Evolutionary conservation across 2,797 vertebrate genomes (phyloP).

Genomic region (Poeciliopsis infans): DNA sequence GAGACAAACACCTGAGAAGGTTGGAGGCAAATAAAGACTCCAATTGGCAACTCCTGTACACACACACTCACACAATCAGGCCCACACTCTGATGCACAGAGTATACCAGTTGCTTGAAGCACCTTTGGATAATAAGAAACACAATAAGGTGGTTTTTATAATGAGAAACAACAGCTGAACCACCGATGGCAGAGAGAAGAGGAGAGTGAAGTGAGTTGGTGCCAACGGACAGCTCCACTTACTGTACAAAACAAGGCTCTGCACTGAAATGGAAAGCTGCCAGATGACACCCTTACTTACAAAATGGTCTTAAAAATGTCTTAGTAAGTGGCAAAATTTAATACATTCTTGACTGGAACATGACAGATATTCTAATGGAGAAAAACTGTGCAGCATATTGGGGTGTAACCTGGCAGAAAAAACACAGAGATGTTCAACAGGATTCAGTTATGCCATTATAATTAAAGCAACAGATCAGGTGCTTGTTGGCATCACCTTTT

Average conservation of each 20-base stretch:
- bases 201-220: slow-evolving; percentile 56
- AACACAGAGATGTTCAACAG: not conserved
- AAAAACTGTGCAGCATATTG: slow-evolving; percentile 10
- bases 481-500: not conserved
- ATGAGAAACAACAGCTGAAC: slow-evolving; percentile 82
- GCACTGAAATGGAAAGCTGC: slow-evolving; percentile 50
- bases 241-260: slow-evolving; percentile 62
- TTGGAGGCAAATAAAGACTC: slow-evolving; percentile 72
- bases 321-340: slow-evolving; percentile 24
- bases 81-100: slow-evolving; percentile 34
- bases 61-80: slow-evolving; percentile 28
- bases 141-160: slow-evolving; percentile 79
- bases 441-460: not conserved
- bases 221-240: slow-evolving; percentile 68
- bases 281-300: slow-evolving; percentile 31
- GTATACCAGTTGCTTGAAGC: slow-evolving; percentile 74
- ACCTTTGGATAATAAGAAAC: slow-evolving; percentile 80
- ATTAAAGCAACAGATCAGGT: not conserved
- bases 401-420: not conserved
- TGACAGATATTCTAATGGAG: slow-evolving; percentile 9
- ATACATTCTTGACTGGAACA: slow-evolving; percentile 12
- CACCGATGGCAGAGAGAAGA: slow-evolving; percentile 68
- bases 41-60: slow-evolving; percentile 69
- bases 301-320: slow-evolving; percentile 14
- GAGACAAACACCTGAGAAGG: slow-evolving; percentile 73